Conservation (phyloP, 2,797 vertebrate species). For the Coreius guichenoti region DNA sequence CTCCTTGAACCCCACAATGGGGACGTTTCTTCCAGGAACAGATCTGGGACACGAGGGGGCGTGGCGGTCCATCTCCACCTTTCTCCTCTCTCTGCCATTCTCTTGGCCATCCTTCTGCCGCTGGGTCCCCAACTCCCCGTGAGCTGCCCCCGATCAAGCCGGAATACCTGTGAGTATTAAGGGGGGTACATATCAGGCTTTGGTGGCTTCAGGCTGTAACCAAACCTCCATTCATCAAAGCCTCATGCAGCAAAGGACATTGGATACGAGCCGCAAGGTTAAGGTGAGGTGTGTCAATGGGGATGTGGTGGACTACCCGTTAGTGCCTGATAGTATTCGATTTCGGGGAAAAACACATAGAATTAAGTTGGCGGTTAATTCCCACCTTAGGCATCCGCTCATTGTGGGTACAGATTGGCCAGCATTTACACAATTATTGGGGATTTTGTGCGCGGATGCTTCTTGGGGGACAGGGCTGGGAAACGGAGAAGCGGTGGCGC, state of each 20-base stretch:
- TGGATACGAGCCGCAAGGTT: neutral
- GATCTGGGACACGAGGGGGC: too few relatives aligned
- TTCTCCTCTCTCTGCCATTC: too few relatives aligned
- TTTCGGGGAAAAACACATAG: neutral
- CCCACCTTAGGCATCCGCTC: neutral
- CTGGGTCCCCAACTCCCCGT: neutral
- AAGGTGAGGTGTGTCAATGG: neutral
- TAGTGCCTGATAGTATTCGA: too few relatives aligned
- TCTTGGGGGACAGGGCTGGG: neutral
- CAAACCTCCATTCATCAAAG: neutral
- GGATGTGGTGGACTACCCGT: neutral
- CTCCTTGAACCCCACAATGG: too few relatives aligned
- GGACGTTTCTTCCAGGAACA: too few relatives aligned
- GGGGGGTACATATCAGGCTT: neutral
- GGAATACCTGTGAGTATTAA: neutral
- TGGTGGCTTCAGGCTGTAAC: neutral
- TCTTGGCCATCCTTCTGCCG: too few relatives aligned
- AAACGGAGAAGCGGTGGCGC: neutral
- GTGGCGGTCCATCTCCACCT: too few relatives aligned
- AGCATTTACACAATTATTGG: neutral
- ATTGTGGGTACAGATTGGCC: neutral
- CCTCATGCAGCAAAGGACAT: neutral
- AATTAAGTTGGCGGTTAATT: neutral
- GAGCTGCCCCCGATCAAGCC: neutral
- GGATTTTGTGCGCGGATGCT: neutral